These are phyloP conservation scores for Hyles vespertilio DNA, from an alignment of 1,140 invertebrate species.

Conservation along the genomic window DNA sequence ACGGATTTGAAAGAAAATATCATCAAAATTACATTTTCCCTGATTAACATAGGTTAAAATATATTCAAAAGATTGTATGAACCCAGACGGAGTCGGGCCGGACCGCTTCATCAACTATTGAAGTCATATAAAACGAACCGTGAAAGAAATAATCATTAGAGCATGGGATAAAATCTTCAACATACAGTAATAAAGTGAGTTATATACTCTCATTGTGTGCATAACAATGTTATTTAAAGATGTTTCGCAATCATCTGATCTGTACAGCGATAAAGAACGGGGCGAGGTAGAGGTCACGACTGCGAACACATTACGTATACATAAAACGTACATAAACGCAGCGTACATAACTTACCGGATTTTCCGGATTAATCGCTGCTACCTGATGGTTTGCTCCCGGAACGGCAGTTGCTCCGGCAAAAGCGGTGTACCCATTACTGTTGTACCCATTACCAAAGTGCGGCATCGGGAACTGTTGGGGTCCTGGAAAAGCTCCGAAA, in stretches of 20 bases:
- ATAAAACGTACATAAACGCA: neutral
- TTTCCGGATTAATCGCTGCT: slow-evolving; percentile 76
- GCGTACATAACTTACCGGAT: slow-evolving; percentile 68
- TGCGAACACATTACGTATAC: neutral
- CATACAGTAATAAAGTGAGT: no score
- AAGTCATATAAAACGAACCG: no score
- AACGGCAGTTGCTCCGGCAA: slow-evolving; percentile 51
- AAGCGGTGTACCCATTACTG: slow-evolving; percentile 28
- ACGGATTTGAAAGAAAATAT: no score
- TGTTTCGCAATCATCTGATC: neutral
- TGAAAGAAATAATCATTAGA: no score
- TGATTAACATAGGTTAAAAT: no score
- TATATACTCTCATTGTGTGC: neutral
- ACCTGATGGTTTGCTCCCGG: slow-evolving; percentile 74
- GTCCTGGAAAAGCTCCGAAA: slow-evolving; percentile 27
- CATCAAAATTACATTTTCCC: no score
- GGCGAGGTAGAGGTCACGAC: neutral
- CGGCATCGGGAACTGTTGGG: slow-evolving; percentile 21
- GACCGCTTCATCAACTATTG: no score
- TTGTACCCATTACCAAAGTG: slow-evolving; percentile 20
- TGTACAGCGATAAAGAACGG: slow-evolving; percentile 1
- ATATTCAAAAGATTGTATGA: no score
- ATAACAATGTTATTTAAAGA: slow-evolving; percentile 1
- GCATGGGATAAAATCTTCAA: no score
- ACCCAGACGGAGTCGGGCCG: no score